These are phyloP conservation scores for Illadopsis cleaveri DNA, from an alignment of 2,113 vertebrate genomes.

Conservation along the genomic window DNA sequence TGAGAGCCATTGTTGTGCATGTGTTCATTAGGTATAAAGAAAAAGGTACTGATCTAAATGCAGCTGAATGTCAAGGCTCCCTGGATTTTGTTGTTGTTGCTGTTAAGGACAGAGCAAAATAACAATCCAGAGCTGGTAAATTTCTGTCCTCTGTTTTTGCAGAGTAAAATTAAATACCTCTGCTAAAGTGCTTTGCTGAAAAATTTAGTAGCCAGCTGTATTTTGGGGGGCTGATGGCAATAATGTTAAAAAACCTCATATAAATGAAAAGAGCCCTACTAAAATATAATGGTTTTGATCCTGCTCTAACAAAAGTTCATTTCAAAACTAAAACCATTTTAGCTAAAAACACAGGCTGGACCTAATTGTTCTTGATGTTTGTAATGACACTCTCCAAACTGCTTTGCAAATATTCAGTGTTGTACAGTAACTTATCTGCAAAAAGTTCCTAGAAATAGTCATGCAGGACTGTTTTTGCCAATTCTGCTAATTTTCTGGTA, in stretches of 20 bases:
- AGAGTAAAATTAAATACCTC: conserved; percentile 2
- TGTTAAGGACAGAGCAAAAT: background rate
- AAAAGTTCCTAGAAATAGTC: background rate
- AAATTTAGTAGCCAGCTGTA: conserved; percentile 12
- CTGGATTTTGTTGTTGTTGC: conserved; percentile 9
- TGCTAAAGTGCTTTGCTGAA: background rate
- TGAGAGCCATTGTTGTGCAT: conserved; percentile 63
- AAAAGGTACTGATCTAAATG: conserved; percentile 64
- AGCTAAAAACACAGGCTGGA: background rate
- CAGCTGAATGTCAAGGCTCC: conserved; percentile 54
- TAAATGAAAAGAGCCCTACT: background rate
- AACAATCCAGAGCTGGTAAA: background rate
- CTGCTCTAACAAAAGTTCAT: background rate
- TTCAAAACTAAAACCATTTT: background rate
- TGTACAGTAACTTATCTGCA: background rate
- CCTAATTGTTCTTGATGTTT: background rate
- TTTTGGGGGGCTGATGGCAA: background rate
- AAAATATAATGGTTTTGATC: background rate
- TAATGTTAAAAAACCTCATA: background rate
- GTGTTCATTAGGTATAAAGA: conserved; percentile 66
- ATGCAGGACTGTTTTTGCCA: background rate
- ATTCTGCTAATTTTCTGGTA: background rate
- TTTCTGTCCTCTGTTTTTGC: background rate
- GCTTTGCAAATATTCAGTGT: background rate
- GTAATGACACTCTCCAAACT: background rate